Evolutionary conservation across 2,888 invertebrate species (phyloP), one percentile per base, ranked within the genome.

Genomic region (Caradrina clavipalpis): DNA sequence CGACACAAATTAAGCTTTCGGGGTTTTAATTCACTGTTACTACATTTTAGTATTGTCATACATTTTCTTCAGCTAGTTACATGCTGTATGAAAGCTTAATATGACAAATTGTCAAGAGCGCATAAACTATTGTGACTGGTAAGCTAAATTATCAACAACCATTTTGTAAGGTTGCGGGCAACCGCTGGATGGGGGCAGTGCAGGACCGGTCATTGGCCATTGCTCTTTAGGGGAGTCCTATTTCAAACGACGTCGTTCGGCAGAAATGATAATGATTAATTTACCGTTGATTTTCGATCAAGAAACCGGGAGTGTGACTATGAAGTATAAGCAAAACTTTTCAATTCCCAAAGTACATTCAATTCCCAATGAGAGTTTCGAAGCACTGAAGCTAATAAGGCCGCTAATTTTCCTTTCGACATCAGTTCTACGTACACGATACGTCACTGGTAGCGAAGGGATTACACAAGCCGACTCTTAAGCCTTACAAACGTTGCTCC

Each of bases 401-500:
- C 57, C 73, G 61, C 64, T 69, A 74, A 81, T 75, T 82, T 79
- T 74, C 74, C 68, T 80, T 82, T 62, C 67, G 69, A 51, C 76
- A 68, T 76, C 75, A 76, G 78, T 66, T 73, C 42, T 74, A 78
- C 73, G 69, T 70, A 66, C 47, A 31, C 74, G 22, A 62, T 69
- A 76, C 73, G 75, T 73, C 67, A 71, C 65, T 56, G 72, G 72
- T 62, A 63, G 62, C 69, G 63, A 67, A 73, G 73, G 88, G 90
- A 92, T 91, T 91, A 92, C 84, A 75, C 77, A 80, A 86, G 87
- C 78, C 84, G 73, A 78, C 85, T 86, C 86, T 84, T 91, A 91
- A 92, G 91, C 93, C 88, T 92, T 89, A 90, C 90, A 92, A 91
- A 93, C 92, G 92, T 87, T 87, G 87, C 87, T 89, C 88, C 82